Evolutionary conservation across 1,140 invertebrate genomes (phyloP), one percentile per base, ranked within the genome.

Genomic region (Polyergus mexicanus): DNA sequence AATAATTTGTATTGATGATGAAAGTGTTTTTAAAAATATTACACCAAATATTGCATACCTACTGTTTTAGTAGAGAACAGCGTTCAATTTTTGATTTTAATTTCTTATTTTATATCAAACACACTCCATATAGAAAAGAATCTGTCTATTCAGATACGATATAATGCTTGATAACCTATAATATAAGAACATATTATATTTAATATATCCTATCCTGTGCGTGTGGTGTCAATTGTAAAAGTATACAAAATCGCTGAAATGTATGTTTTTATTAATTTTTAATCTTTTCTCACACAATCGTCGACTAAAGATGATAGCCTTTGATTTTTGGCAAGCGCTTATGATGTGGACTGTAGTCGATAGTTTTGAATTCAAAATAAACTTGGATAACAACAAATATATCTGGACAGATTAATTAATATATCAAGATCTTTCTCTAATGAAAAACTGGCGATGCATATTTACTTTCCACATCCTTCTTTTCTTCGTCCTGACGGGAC

Each of bases 111-210:
- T 32, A n/a, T 16, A 58, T 60, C 3, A 41, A 75, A 41, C 8
- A 51, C 16, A 1, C 41, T 8, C 41, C 10, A 32, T 63, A 22
- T 63, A 22, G 28, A 71, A 5, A 71, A 71, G 32, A 51, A 28
- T 62, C 6, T 32, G 22, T 22, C n/a, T 63, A 60, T 77, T 65
- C 54, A 65, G 0, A 4, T 44, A 13, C 7, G n/a, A 65, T 8
- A 63, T 7, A 6, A 65, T 13, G 3, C 3, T 63, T 65, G 19
- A n/a, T 63, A 62, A 76, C 54, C 72, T 76, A 35, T n/a, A 44
- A 63, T 5, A 7, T 11, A 7, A 5, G 6, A 77, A 44, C 10
- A n/a, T 5, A 13, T 63, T 22, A 32, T 19, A 11, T 47, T 65
- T 35, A 65, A 32, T 0, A n/a, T 35, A 63, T n/a, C 6, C 44